Evolutionary conservation across 2,888 invertebrate genomes (phyloP), one percentile per base, ranked within the genome.

Genomic region (Cenopis cana): DNA sequence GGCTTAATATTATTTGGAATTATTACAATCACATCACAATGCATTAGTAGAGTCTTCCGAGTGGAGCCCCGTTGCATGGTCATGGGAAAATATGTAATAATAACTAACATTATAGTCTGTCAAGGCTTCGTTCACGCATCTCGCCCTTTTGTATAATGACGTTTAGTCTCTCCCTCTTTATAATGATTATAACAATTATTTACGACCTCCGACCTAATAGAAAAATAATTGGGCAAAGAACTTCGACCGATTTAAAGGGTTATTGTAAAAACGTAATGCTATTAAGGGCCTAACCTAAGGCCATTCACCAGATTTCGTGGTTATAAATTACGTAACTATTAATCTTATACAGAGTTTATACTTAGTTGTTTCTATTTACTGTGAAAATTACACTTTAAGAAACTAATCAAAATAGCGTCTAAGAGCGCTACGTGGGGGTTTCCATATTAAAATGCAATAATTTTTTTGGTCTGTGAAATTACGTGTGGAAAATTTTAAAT

Each of bases 71-170:
- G 38, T n/a, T 60, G 52, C n/a, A 64, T 18, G 38, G 38, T 50
- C 50, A 64, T 52, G 62, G 52, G 62, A 52, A 64, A 62, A 49
- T 52, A 52, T 29, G 24, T 61, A 24, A 59, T 36, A 62, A 62
- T 52, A 50, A 61, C 62, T 62, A 50, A 52, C 38, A 64, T 62
- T 36, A 62, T 17, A 11, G 60, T 17, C 61, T 17, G 61, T 38
- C 62, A 64, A 54, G 62, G 62, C 10, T 52, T 38, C 52, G 10
- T 52, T 38, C 38, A 64, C 52, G 62, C 62, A 52, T 52, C 62
- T 64, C 38, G 62, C 36, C 62, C 62, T 52, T 52, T 52, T 11
- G 20, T 12, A 12, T 62, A 62, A 62, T 54, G 38, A 14, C 20
- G 52, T 52, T 36, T 10, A 62, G n/a, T 50, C 5, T 24, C n/a